Evolutionary conservation across 2,888 invertebrate genomes (phyloP), one percentile per base, ranked within the genome.

Genomic region (Sipha maydis): DNA sequence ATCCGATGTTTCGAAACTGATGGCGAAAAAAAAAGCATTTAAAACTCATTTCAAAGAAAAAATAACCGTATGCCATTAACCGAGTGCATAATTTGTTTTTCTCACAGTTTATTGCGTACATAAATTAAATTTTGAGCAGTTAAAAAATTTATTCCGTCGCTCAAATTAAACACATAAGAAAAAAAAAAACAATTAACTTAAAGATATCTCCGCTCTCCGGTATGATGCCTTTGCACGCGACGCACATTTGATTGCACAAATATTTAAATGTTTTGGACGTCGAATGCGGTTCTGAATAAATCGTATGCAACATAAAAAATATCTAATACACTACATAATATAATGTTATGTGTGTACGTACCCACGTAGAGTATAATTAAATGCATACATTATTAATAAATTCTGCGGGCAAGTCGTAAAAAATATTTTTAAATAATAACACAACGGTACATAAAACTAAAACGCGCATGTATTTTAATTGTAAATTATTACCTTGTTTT

Each of bases 391-490:
- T 25, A 61, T 79, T 7, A 61, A 80, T 67, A 69, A 67, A 80
- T 67, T 80, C 41, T 19, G 38, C 41, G 41, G 67, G 38, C 19
- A 69, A 67, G 41, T 41, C n/a, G n/a, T 80, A 67, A 67, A 80
- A 80, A 31, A 28, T 80, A 67, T 67, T 38, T 67, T 69, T 69
- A 41, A 67, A 28, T 41, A 69, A 38, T 67, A 61, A 21, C 67
- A 19, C 3, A n/a, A 19, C n/a, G 38, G 19, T 80, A 38, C 38
- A 19, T 17, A n/a, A n/a, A 56, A 80, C 25, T 34, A 1, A 38
- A n/a, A 79, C 48, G 69, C 28, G 31, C 41, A 48, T 82, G 21
- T 48, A 48, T 48, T 82, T 71, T 82, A 73, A 71, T 71, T 83
- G 83, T 83, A 71, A 83, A 54, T 83, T 71, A 83, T 83, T 48